Percentiles rank a stretch among this genome's conserved stretches.
Evolutionary conservation across 2,113 vertebrate genomes (phyloP).

Genomic region (Dipodomys stephensi): DNA sequence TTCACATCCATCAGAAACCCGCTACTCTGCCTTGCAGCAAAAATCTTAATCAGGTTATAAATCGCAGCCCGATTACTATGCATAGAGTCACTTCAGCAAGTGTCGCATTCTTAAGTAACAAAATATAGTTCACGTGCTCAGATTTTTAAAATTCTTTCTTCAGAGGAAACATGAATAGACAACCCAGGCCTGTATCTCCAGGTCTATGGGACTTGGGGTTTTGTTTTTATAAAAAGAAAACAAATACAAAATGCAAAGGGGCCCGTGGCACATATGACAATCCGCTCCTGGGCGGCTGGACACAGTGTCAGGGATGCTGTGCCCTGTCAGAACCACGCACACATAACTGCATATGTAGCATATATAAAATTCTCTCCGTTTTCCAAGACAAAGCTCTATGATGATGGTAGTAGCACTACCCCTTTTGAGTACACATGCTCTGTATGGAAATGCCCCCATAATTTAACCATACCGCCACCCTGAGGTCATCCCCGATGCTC

Average conservation of each 20-base stretch:
- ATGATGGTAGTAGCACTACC: too few relatives aligned
- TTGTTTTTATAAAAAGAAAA: not conserved
- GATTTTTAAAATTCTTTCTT: conserved; percentile 14
- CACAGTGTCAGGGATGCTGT: too few relatives aligned
- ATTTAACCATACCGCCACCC: too few relatives aligned
- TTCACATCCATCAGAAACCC: not conserved
- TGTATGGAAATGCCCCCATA: too few relatives aligned
- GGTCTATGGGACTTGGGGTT: not conserved
- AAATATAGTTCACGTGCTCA: conserved; percentile 22
- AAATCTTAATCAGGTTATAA: conserved; percentile 47
- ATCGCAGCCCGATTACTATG: not conserved
- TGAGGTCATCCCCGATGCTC: too few relatives aligned
- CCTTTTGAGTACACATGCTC: too few relatives aligned
- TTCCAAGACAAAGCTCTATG: too few relatives aligned
- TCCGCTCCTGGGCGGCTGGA: not conserved
- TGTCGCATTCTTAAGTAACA: not conserved
- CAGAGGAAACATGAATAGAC: not conserved
- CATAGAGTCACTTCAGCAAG: not conserved
- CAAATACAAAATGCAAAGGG: not conserved
- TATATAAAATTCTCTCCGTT: too few relatives aligned
- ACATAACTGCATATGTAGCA: too few relatives aligned
- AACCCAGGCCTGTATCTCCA: not conserved
- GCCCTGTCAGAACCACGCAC: too few relatives aligned
- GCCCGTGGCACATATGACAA: not conserved
- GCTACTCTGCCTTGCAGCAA: conserved; percentile 36